A percentile compares a stretch with the other conserved stretches of the same genome.
Conservation (phyloP, 2,797 vertebrate genomes). For the Esox lucius region DNA sequence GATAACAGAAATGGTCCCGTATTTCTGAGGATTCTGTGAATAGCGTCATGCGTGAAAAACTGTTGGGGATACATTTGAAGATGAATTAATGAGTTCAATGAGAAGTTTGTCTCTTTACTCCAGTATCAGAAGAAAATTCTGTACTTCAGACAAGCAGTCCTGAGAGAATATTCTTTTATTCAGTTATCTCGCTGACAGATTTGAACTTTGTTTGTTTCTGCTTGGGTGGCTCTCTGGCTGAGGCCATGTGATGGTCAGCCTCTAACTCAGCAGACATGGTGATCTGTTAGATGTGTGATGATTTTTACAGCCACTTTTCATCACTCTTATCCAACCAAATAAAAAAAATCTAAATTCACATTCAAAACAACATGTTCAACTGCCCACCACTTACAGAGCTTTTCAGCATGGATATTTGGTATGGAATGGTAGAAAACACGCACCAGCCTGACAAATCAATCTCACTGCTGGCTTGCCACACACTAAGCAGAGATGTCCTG, state of each 20-base stretch:
- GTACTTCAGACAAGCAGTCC: background rate
- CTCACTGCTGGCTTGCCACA: too few species aligned
- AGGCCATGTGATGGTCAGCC: background rate
- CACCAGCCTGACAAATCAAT: background rate
- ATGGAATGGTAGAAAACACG: background rate
- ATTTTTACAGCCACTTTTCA: background rate
- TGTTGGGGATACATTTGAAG: background rate
- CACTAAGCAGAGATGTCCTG: too few species aligned
- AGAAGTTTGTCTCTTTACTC: background rate
- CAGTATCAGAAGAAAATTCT: background rate
- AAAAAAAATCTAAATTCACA: background rate
- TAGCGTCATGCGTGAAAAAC: background rate
- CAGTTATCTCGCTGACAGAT: constrained; percentile 1
- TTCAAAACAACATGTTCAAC: background rate
- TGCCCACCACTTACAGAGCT: background rate
- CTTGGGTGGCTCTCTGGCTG: background rate
- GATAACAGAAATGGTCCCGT: background rate
- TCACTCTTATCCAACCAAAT: constrained; percentile 3
- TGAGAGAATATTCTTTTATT: background rate
- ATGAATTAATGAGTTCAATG: background rate
- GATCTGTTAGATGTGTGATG: constrained; percentile 8
- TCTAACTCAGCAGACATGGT: background rate
- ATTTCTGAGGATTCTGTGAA: constrained; percentile 9
- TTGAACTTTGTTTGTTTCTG: background rate
- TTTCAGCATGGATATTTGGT: background rate